Base-by-base conservation (phyloP, 35 echinoderm and acorn worm genomes). In the Diadema setosum region DNA sequence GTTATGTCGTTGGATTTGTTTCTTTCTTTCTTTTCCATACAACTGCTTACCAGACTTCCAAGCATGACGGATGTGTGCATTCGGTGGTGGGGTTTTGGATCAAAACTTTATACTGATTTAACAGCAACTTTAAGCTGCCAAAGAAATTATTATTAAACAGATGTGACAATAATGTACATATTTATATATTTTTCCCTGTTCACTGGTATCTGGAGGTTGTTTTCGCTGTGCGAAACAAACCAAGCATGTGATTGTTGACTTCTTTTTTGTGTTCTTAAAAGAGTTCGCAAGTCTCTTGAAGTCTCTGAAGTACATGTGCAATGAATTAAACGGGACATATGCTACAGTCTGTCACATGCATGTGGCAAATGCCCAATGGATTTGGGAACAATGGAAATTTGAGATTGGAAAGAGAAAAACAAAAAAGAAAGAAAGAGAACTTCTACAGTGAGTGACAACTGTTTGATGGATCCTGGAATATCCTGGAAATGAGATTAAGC, bases 41-140 rank as follows among this genome's bases (percentile, higher is more conserved):
- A 67, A 67, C 63, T 67, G 63, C 63, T 78, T 41, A 42, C 73
- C 39, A 78, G 73, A 78, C 73, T 78, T 78, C 73, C 73, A 78
- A n/a, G 73, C 24, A 78, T 78, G 35, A 78, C 73, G 37, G 4
- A 78, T 78, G 73, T 78, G 73, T 78, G 73, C 73, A 78, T 78
- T 78, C 73, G 73, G 73, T 78, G 73, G 73, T 78, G 73, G 73
- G 73, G 73, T 78, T 78, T 78, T 78, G 73, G 73, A 78, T 78
- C 73, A 78, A 78, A 78, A 78, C 73, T 78, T 78, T 78, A 42
- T 78, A 67, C 63, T 67, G 63, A 67, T 67, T 67, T 34, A 67
- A 78, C 73, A 78, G 73, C 73, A 78, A 78, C 73, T 78, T 78
- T 39, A 42, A 39, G 73, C 73, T 78, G 73, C 73, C 73, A 78